Conservation (phyloP, 2,888 invertebrate genomes). For the Brachyptera risi region DNA sequence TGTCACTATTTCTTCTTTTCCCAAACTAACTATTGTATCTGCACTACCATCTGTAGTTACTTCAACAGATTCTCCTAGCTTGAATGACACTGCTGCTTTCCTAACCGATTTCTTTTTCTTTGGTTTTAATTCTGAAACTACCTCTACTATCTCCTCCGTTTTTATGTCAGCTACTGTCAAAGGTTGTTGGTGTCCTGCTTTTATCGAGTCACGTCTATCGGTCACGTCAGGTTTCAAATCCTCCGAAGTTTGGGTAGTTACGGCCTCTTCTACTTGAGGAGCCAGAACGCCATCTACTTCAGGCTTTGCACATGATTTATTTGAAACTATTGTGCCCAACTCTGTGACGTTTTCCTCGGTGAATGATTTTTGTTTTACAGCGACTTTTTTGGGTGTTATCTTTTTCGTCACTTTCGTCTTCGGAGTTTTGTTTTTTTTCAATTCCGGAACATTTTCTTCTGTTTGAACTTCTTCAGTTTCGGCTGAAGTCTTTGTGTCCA, state of each 20-base stretch:
- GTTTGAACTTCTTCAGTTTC: slow-evolving; percentile 16
- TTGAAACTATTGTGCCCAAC: not conserved
- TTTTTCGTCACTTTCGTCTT: not conserved
- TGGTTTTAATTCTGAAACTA: slow-evolving; percentile 10
- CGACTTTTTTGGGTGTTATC: slow-evolving; percentile 19
- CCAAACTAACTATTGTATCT: slow-evolving; percentile 1
- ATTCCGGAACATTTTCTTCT: slow-evolving; percentile 4
- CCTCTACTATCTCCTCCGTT: slow-evolving; percentile 9
- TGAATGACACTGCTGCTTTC: slow-evolving; percentile 7
- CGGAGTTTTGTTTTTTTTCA: not conserved
- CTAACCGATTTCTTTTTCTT: not conserved
- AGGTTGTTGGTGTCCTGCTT: slow-evolving; percentile 14
- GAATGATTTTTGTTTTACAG: slow-evolving; percentile 5
- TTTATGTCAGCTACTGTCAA: slow-evolving; percentile 2
- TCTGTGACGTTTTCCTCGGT: slow-evolving; percentile 12
- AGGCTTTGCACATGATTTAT: not conserved
- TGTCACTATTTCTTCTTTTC: not conserved
- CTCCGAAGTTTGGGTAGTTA: not conserved
- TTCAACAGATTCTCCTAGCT: slow-evolving; percentile 18
- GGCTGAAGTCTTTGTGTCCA: slow-evolving; percentile 16
- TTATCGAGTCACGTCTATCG: not conserved
- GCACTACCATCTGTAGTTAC: slow-evolving; percentile 5
- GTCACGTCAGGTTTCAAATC: slow-evolving; percentile 1
- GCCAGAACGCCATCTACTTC: not conserved
- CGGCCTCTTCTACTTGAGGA: slow-evolving; percentile 1